These are phyloP conservation scores for Cydia splendana DNA, from an alignment of 1,140 invertebrate genomes.

Conservation along the genomic window DNA sequence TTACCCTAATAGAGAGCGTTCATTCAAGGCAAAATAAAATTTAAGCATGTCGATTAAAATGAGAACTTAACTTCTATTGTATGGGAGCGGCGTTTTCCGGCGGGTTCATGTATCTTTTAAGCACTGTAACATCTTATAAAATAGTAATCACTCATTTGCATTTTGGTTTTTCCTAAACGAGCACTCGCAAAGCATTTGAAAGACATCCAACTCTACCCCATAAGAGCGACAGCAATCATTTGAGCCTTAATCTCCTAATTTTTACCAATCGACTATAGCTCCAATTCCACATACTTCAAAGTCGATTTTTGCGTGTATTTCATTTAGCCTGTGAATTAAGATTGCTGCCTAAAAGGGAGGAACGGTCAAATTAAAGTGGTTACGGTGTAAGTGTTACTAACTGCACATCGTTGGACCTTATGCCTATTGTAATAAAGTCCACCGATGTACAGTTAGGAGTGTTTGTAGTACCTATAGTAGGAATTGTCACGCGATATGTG, in stretches of 20 bases:
- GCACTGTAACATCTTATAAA: background rate
- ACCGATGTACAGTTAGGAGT: no score
- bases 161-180: background rate
- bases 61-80: no score
- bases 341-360: background rate
- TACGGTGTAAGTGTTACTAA: background rate
- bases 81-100: no score
- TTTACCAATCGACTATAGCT: background rate
- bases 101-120: no score
- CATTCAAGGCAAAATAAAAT: no score
- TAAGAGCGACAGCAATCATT: background rate
- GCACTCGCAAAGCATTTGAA: background rate
- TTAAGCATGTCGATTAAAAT: no score
- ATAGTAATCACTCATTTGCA: background rate
- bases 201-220: background rate
- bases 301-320: background rate
- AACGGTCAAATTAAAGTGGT: background rate
- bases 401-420: no score
- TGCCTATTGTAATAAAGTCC: no score
- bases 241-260: background rate
- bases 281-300: background rate
- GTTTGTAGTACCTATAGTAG: background rate
- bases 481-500: constrained; percentile 31
- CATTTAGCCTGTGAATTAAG: background rate
- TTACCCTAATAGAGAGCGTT: no score